Conservation (phyloP, 2,113 vertebrate genomes). For the Cynoglossus semilaevis region DNA sequence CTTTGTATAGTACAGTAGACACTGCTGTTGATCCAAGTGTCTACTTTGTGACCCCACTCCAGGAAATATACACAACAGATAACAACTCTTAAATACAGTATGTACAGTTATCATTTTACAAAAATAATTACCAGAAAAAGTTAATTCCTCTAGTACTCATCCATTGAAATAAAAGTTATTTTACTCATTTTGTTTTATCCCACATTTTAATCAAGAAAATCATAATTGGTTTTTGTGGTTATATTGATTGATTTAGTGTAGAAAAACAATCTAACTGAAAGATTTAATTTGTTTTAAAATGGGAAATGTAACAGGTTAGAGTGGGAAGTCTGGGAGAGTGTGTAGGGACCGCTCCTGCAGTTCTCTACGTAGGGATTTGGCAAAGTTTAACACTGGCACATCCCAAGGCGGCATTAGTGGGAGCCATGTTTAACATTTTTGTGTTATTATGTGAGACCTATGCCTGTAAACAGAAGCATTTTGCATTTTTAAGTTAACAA, state of each 20-base stretch:
- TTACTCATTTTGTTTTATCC: slow-evolving; percentile 25
- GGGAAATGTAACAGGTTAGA: too few relatives aligned
- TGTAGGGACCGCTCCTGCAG: too few relatives aligned
- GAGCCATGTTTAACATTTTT: too few relatives aligned
- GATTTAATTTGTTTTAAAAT: too few relatives aligned
- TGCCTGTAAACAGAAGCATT: too few relatives aligned
- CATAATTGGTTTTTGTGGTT: slow-evolving; percentile 24
- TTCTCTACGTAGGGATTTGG: too few relatives aligned
- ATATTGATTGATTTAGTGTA: slow-evolving; percentile 20
- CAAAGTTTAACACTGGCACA: too few relatives aligned
- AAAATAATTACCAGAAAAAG: slow-evolving; percentile 67
- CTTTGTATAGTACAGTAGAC: slow-evolving; percentile 61
- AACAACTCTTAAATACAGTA: slow-evolving; percentile 67
- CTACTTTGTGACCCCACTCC: slow-evolving; percentile 39
- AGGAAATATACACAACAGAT: slow-evolving; percentile 63
- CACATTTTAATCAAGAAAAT: slow-evolving; percentile 37
- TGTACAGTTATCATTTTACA: slow-evolving; percentile 65
- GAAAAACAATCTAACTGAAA: slow-evolving; percentile 1
- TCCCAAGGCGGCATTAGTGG: too few relatives aligned
- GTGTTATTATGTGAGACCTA: too few relatives aligned
- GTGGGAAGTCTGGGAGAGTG: too few relatives aligned
- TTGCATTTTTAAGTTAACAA: too few relatives aligned
- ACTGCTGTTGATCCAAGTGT: slow-evolving; percentile 40
- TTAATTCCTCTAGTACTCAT: slow-evolving; percentile 49
- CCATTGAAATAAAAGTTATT: slow-evolving; percentile 48